Evolutionary conservation across 1,140 invertebrate species (phyloP).

Genomic region (Limonius californicus): DNA sequence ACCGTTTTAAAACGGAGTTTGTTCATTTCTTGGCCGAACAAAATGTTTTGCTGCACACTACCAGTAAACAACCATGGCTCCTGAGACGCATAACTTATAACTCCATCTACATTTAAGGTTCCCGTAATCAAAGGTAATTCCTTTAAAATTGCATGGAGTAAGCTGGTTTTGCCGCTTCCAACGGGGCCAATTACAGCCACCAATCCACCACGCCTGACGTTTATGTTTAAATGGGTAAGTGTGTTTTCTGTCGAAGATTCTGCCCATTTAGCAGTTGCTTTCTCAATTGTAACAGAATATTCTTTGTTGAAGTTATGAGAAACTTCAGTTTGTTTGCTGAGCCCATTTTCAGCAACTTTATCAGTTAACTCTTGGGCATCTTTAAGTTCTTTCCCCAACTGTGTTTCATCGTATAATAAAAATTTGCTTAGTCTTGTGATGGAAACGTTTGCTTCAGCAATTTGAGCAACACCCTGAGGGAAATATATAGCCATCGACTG

Average conservation of each 20-base stretch:
- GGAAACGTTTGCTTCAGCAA: slow-evolving; percentile 66
- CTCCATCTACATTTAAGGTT: no score
- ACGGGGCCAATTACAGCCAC: no score
- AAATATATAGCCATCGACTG: slow-evolving; percentile 74
- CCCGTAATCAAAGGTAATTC: no score
- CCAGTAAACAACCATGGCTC: no score
- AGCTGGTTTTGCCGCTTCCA: no score
- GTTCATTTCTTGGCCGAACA: no score
- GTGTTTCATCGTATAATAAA: slow-evolving; percentile 63
- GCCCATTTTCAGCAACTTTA: neutral
- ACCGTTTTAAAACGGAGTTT: no score
- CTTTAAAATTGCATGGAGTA: no score
- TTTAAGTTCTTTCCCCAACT: neutral
- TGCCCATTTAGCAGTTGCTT: neutral
- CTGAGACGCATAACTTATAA: no score
- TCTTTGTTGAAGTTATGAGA: no score
- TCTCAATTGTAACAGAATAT: neutral
- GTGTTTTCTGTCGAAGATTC: neutral
- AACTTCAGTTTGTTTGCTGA: no score
- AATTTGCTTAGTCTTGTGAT: slow-evolving; percentile 66
- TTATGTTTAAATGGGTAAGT: neutral
- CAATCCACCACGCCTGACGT: neutral
- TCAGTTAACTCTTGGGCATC: neutral
- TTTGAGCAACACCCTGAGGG: slow-evolving; percentile 56
- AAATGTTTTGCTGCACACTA: no score